Evolutionary conservation across 2,797 vertebrate species (phyloP).

Genomic region (Nasua narica): DNA sequence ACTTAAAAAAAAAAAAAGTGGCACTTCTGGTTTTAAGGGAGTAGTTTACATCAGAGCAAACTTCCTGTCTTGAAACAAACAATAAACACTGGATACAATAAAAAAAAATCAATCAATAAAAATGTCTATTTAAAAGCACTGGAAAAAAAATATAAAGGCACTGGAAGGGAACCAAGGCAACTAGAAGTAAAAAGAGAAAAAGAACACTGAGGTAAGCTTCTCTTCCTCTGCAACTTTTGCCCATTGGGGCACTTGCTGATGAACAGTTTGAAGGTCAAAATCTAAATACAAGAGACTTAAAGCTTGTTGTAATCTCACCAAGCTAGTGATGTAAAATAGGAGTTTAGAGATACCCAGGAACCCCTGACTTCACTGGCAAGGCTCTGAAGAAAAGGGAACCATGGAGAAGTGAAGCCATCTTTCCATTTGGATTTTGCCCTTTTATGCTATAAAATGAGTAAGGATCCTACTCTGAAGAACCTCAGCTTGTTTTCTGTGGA

Average conservation of each 20-base stretch:
- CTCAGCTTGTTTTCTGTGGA: neutral
- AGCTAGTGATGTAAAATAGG: neutral
- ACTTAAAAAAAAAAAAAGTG: neutral
- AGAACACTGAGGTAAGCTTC: neutral
- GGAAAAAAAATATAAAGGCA: neutral
- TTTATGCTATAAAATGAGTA: neutral
- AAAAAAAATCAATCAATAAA: neutral
- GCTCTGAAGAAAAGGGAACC: neutral
- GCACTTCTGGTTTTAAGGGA: neutral
- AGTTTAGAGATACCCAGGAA: neutral
- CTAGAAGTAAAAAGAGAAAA: neutral
- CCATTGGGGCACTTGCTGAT: neutral
- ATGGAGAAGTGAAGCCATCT: neutral
- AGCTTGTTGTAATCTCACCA: neutral
- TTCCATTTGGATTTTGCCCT: neutral
- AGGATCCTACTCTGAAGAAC: neutral
- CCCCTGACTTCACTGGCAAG: neutral
- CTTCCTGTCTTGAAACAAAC: neutral
- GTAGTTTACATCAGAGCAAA: neutral
- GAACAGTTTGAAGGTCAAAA: neutral
- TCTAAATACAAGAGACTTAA: neutral
- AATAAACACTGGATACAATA: neutral
- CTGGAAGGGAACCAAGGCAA: neutral
- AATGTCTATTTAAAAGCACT: neutral
- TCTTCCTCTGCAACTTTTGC: neutral